Evolutionary conservation across 2,113 vertebrate species (phyloP).

Genomic region (Chinchilla lanigera): DNA sequence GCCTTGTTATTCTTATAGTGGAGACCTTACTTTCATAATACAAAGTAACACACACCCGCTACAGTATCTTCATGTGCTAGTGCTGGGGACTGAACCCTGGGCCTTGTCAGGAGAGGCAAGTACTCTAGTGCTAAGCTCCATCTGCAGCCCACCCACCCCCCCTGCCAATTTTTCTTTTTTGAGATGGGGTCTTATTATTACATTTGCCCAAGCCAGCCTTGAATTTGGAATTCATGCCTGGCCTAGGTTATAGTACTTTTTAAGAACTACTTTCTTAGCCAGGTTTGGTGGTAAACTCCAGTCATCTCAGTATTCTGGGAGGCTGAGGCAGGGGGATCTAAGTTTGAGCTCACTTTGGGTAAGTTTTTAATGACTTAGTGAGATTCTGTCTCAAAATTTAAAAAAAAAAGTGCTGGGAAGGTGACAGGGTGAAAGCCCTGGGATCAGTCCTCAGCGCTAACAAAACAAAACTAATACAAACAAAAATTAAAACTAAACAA

Average conservation of each 20-base stretch:
- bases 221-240: neutral
- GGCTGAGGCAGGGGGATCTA: neutral
- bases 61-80: neutral
- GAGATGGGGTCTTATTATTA: neutral
- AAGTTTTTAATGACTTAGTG: neutral
- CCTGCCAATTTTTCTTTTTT: neutral
- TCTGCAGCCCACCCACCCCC: neutral
- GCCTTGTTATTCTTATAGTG: slow-evolving; percentile 29
- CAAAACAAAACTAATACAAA: neutral
- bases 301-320: neutral
- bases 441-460: neutral
- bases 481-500: neutral
- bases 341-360: neutral
- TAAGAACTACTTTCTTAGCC: neutral
- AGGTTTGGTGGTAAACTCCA: no score
- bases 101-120: neutral
- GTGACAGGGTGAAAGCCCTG: neutral
- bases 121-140: neutral
- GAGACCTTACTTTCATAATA: neutral
- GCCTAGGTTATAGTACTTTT: neutral
- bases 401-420: neutral
- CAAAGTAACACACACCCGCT: neutral
- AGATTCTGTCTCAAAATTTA: neutral
- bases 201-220: neutral
- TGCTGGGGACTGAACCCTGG: neutral